phyloP scores from a whole-genome alignment of 2,113 vertebrate species.

The Vulpes lagopus region DNA sequence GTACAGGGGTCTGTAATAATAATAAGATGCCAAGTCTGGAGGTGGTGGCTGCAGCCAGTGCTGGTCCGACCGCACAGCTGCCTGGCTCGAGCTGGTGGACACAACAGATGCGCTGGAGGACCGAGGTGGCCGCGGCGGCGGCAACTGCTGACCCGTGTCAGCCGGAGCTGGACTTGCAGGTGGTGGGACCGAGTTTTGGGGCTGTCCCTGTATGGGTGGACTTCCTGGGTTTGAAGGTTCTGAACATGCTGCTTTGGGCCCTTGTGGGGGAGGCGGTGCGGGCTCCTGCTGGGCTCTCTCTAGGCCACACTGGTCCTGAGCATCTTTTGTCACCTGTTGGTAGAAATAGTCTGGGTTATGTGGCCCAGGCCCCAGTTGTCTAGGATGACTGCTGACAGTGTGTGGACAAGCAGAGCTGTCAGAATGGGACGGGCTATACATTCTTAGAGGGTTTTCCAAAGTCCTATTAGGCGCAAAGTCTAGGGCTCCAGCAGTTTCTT shows the following conservation, averaged over 20 bases:
- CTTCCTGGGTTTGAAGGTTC: conserved; percentile 78
- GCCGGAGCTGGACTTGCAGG: conserved; percentile 52
- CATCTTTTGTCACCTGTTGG: conserved; percentile 95
- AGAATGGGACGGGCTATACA: conserved; percentile 64
- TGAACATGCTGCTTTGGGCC: background rate
- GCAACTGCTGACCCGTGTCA: background rate
- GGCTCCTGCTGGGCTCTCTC: conserved; percentile 80
- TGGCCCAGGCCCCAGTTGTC: conserved; percentile 63
- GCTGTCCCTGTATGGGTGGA: conserved; percentile 61
- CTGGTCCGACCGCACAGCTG: conserved; percentile 82
- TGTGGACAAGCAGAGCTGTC: conserved; percentile 80
- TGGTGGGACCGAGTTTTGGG: conserved; percentile 55
- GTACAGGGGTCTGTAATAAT: conserved; percentile 85
- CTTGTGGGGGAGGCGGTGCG: conserved; percentile 44
- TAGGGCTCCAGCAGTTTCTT: conserved; percentile 85
- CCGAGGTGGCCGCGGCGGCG: conserved; percentile 19
- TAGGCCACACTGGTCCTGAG: conserved; percentile 84
- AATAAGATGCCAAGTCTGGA: conserved; percentile 87
- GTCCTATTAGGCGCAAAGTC: conserved; percentile 92
- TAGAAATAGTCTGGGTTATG: conserved; percentile 92
- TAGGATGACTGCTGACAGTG: conserved; percentile 42
- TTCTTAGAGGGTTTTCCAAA: conserved; percentile 79
- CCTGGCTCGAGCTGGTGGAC: conserved; percentile 70
- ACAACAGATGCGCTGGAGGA: background rate
- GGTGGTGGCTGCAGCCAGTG: conserved; percentile 88